Evolutionary conservation across 2,888 invertebrate genomes (phyloP), one percentile per base, ranked within the genome.

Genomic region (Eutolmus rufibarbis): DNA sequence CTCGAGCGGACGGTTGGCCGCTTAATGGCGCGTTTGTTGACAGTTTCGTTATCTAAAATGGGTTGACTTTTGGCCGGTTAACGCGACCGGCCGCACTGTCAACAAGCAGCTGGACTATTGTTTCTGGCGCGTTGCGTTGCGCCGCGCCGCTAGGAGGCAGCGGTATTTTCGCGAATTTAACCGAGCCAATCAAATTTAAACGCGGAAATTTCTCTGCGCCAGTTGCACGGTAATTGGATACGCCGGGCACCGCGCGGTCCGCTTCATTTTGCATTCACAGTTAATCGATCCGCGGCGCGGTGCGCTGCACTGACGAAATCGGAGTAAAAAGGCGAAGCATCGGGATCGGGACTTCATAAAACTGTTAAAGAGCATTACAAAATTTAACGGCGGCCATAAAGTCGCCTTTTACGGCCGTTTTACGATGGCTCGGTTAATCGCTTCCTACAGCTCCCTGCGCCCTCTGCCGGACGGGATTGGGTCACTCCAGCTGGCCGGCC

Each of bases 301-400:
- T 74, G 66, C 74, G 56, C 74, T 43, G n/a, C 28, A 31, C 57
- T 85, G 86, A 86, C 23, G 37, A 78, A 78, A 34, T 46, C 31
- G 28, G 56, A 57, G 86, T 56, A 56, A 86, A 78, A 56, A 86
- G 40, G 40, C 43, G 8, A 78, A 86, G 66, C 66, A 86, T 76
- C 86, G 78, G 78, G 77, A 86, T 76, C 86, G 66, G 78, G 77
- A 86, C 77, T 78, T 78, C 86, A 86, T 86, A 51, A 87, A 81
- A 81, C 79, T 46, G 74, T 79, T 87, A 81, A 87, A 87, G 66
- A 66, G 74, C 87, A 87, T 87, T 87, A 74, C 81, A 87, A 87
- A 86, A 74, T 87, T 87, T 87, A 87, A 87, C 81, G 46, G 51
- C 87, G 43, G 1, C 51, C 74, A 81, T 87, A 87, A 87, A 87